phyloP scores from a whole-genome alignment of 2,888 invertebrate genomes.

The Aleiodes testaceus region DNA sequence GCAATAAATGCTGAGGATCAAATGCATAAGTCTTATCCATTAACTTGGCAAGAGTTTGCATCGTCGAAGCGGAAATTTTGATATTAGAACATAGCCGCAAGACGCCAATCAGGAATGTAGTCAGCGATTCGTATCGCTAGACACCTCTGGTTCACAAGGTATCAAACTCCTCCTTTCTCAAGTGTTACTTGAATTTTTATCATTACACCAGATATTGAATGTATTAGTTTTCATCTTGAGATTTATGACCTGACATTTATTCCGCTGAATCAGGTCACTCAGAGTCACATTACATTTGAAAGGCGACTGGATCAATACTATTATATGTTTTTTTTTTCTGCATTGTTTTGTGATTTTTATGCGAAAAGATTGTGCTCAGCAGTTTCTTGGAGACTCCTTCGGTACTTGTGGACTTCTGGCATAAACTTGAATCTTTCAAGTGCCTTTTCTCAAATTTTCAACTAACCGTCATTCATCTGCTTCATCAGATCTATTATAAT shows the following conservation, averaged over 20 bases:
- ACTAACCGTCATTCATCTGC: too few species aligned
- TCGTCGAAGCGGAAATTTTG: slow-evolving; percentile 39
- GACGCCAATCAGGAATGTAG: slow-evolving; percentile 45
- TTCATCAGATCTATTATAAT: too few species aligned
- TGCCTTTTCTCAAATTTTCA: too few species aligned
- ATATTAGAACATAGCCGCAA: slow-evolving; percentile 23
- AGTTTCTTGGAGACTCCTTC: not conserved
- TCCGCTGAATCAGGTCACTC: slow-evolving; percentile 31
- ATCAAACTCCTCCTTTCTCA: slow-evolving; percentile 18
- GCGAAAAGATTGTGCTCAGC: not conserved
- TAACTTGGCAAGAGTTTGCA: slow-evolving; percentile 39
- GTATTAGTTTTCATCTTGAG: slow-evolving; percentile 54
- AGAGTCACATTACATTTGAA: not conserved
- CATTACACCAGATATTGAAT: slow-evolving; percentile 44
- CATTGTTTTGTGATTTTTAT: slow-evolving; percentile 2
- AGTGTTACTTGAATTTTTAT: slow-evolving; percentile 16
- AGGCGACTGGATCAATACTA: slow-evolving; percentile 4
- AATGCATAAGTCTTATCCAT: slow-evolving; percentile 20
- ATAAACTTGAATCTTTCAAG: too few species aligned
- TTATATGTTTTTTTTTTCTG: not conserved
- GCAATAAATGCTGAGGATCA: slow-evolving; percentile 1
- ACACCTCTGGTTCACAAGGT: slow-evolving; percentile 18
- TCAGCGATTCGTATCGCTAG: slow-evolving; percentile 50
- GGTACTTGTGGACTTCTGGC: too few species aligned
- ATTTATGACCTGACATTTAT: slow-evolving; percentile 37